Conservation (phyloP, 2,113 vertebrate genomes). For the Crotophaga sulcirostris region DNA sequence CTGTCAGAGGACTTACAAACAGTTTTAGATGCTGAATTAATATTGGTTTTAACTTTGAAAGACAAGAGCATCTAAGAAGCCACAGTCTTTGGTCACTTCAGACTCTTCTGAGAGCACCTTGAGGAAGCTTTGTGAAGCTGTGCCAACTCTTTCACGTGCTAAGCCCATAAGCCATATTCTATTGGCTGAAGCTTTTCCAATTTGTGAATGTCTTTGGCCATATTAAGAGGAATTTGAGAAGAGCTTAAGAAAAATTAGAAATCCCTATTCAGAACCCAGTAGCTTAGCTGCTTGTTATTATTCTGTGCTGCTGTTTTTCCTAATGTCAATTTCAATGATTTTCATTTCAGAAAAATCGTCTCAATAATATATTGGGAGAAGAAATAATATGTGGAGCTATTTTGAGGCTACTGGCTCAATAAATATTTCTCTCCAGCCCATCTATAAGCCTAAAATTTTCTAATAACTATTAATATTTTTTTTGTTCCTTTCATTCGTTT, state of each 20-base stretch:
- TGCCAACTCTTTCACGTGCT: not conserved
- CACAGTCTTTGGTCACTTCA: not conserved
- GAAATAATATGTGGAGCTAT: not conserved
- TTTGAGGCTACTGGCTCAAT: not conserved
- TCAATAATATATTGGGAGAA: not conserved
- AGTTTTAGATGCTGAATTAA: not conserved
- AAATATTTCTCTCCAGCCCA: not conserved
- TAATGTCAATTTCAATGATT: not conserved
- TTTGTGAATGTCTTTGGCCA: slow-evolving; percentile 9
- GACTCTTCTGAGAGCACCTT: not conserved
- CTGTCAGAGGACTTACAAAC: not conserved
- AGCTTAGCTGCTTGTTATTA: slow-evolving; percentile 21
- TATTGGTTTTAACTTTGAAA: not conserved
- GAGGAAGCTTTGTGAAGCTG: not conserved
- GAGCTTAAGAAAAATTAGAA: slow-evolving; percentile 29
- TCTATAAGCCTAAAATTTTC: not conserved
- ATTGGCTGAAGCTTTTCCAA: not conserved
- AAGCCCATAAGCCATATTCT: not conserved
- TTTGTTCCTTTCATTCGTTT: accelerated
- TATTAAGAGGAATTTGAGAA: slow-evolving; percentile 37
- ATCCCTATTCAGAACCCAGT: not conserved
- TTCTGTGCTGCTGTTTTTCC: not conserved
- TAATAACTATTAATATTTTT: not conserved
- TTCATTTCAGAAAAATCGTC: slow-evolving; percentile 17
- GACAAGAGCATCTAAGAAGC: not conserved